Evolutionary conservation across 2,888 invertebrate species (phyloP), one percentile per base, ranked within the genome.

Genomic region (Tipula unca): DNA sequence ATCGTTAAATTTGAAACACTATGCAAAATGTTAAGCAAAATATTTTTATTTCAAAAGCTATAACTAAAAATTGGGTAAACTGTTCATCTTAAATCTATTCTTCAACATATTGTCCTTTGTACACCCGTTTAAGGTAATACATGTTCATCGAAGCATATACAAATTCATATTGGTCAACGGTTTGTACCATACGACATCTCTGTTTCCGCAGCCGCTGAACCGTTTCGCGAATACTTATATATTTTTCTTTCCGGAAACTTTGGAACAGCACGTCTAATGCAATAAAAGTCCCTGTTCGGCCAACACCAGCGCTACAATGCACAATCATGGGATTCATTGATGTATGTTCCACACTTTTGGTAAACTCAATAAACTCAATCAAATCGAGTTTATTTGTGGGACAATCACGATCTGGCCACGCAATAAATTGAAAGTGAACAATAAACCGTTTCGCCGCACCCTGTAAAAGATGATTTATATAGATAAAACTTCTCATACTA

Each of bases 381-480:
- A 93, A 89, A 87, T 93, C 92, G 85, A 93, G 93, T 86, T 93
- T 93, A 86, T 92, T 92, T 3, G 87, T 88, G 89, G 95, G 91
- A 89, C 94, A 93, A 29, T 94, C 94, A 89, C 95, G 94, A 91
- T 95, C 95, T 14, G 95, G 95, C 95, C 95, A 95, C 86, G 93
- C 93, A 87, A 93, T 92, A 88, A 94, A 95, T 88, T 94, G 94
- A 88, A 94, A 92, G 89, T 95, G 95, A 20, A 92, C 92, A 20
- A 95, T 91, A 85, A 89, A 89, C 86, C 89, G 89, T 86, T 89
- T 89, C 0, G 89, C 86, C 8, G 0, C 10, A 10, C 69, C 69
- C 69, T 69, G 25, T 8, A 20, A 48, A 14, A 8, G 42, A 1
- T 8, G n/a, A 14, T 14, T 42, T 14, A 42, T 14, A 54, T 17